Evolutionary conservation across 2,888 invertebrate species (phyloP), one percentile per base, ranked within the genome.

Genomic region (Lochmaea capreae): DNA sequence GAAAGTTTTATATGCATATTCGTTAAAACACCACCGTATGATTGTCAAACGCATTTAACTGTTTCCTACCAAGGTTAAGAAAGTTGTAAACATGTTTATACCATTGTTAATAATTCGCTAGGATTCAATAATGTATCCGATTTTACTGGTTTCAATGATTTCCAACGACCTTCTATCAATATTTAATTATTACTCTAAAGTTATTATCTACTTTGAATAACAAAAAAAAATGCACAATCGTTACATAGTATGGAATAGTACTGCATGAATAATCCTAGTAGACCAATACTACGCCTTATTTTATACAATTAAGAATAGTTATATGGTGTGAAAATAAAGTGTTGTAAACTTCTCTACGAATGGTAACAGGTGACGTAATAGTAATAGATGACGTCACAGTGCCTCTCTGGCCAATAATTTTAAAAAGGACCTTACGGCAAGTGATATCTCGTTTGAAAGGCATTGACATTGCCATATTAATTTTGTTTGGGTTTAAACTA

Each of bases 41-140:
- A 52, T n/a, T n/a, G 26, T 22, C 33, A 26, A 12, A 59, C 33
- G 39, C 39, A 61, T n/a, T 33, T n/a, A 39, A 61, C 12, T 26
- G 33, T 33, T 33, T 12, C 39, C 0, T n/a, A 14, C 39, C 61
- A 61, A 61, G 61, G 61, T 39, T 61, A n/a, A 61, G 61, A 61
- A 61, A 61, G 61, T 61, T n/a, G 61, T 61, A 61, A 61, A 61
- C 61, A 61, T 61, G 39, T 61, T 61, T 61, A 61, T 54, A 10
- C 39, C 12, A n/a, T 61, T 39, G 39, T n/a, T 39, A 61, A 39
- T 39, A n/a, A 39, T 61, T 61, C n/a, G 39, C 61, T 33, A 39
- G 14, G 10, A 61, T 61, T 61, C 39, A 39, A 11, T 61, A 61
- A 39, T 61, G 39, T 61, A 9, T 33, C 14, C 14, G 10, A 61